phyloP scores from a whole-genome alignment of 23 tunicate species.

The Halocynthia roretzi region DNA sequence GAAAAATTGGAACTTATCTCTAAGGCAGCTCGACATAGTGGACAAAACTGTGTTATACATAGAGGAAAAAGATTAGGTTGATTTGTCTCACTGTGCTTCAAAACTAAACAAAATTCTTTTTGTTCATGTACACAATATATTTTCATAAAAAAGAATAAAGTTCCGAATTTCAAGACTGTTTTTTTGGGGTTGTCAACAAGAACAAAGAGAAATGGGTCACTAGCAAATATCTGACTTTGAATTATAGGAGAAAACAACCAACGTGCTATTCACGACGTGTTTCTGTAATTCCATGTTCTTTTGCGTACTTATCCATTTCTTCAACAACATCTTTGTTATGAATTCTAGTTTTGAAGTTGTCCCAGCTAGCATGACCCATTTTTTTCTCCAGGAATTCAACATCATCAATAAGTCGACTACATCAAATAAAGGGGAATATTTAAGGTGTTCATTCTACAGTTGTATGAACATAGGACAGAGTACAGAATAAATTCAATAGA shows the following conservation, averaged over 20 bases:
- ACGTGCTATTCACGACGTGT: too few relatives aligned
- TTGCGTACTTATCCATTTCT: slow-evolving; percentile 33
- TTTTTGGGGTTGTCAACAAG: too few relatives aligned
- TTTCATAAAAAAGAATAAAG: too few relatives aligned
- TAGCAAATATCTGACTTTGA: too few relatives aligned
- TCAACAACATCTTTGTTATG: neutral
- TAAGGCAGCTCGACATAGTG: slow-evolving; percentile 30
- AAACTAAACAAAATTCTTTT: too few relatives aligned
- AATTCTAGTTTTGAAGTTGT: neutral
- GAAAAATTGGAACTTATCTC: slow-evolving; percentile 17
- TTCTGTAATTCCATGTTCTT: slow-evolving; percentile 18
- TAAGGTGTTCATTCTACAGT: neutral
- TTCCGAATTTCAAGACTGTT: too few relatives aligned
- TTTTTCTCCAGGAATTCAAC: slow-evolving; percentile 23
- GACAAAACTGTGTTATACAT: slow-evolving; percentile 74
- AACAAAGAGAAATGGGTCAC: too few relatives aligned
- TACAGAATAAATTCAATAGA: too few relatives aligned
- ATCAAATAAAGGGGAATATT: neutral
- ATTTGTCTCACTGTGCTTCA: neutral
- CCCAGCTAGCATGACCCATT: neutral
- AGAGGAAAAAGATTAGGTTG: slow-evolving; percentile 51
- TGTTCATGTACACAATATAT: too few relatives aligned
- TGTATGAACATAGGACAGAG: too few relatives aligned
- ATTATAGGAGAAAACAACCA: too few relatives aligned
- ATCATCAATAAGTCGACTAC: slow-evolving; percentile 22